phyloP scores from a whole-genome alignment of 1,140 invertebrate species.

The Apolygus lucorum region DNA sequence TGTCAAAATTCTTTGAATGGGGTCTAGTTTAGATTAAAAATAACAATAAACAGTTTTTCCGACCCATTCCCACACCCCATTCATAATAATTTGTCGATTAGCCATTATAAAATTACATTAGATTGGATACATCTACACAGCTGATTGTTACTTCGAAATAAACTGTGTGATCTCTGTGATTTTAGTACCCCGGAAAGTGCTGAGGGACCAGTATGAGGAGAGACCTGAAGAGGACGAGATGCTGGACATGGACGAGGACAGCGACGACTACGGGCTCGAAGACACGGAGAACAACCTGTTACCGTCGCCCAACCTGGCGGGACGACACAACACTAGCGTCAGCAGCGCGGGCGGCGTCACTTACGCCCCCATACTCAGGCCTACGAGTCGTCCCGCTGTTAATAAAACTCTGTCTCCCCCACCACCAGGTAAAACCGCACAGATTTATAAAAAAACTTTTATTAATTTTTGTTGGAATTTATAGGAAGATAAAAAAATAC shows the following conservation, averaged over 20 bases:
- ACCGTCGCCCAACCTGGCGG: constrained; percentile 44
- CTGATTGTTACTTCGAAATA: not conserved
- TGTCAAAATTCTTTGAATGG: no score
- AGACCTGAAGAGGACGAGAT: constrained; percentile 59
- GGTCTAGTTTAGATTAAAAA: no score
- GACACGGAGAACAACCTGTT: constrained; percentile 38
- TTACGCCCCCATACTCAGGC: not conserved
- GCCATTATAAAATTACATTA: no score
- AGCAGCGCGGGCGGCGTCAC: not conserved
- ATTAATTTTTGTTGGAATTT: no score
- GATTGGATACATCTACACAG: no score
- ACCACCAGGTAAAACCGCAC: constrained; percentile 19
- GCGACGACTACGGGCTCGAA: constrained; percentile 42
- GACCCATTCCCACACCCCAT: no score
- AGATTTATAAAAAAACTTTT: no score
- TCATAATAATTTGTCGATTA: no score
- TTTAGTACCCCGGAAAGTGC: constrained; percentile 70
- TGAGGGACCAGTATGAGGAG: constrained; percentile 67
- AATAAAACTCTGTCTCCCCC: not conserved
- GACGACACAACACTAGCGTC: constrained; percentile 37
- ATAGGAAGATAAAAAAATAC: no score
- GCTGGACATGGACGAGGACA: constrained; percentile 43
- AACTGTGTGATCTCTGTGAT: not conserved
- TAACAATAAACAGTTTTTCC: no score
- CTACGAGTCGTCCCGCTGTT: not conserved